Evolutionary conservation across 2,888 invertebrate species (phyloP).

Genomic region (Crioceris asparagi): DNA sequence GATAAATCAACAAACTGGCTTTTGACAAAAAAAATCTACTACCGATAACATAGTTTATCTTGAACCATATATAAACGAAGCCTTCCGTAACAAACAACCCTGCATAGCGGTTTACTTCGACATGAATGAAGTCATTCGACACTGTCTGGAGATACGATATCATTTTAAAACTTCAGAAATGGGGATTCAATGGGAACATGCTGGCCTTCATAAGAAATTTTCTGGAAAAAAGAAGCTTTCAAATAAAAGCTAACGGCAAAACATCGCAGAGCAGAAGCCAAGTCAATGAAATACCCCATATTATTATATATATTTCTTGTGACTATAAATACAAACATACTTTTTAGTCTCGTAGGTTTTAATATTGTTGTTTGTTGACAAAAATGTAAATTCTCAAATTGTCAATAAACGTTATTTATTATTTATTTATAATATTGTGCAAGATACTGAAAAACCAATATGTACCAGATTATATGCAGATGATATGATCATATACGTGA

Average conservation of each 20-base stretch:
- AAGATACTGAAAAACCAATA: neutral
- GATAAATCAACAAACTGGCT: no score
- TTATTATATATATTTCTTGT: no score
- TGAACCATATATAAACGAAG: conserved; percentile 1
- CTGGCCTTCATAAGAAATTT: conserved; percentile 2
- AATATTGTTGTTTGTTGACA: no score
- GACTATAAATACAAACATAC: no score
- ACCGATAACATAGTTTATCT: conserved; percentile 3
- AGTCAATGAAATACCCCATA: neutral
- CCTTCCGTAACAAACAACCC: neutral
- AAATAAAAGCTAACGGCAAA: neutral
- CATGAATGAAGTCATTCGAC: conserved; percentile 1
- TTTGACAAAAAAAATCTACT: neutral
- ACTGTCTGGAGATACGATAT: neutral
- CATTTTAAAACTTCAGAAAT: neutral
- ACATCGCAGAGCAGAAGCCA: neutral
- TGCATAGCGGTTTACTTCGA: neutral
- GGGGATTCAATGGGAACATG: neutral
- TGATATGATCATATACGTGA: no score
- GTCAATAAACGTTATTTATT: neutral
- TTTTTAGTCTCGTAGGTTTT: no score
- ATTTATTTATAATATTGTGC: neutral
- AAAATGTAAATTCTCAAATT: no score
- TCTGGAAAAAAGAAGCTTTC: conserved; percentile 1
- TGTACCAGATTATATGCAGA: neutral